A percentile compares a stretch with the other conserved stretches of the same genome.
Evolutionary conservation across 2,113 vertebrate genomes (phyloP).

Genomic region (Sigmodon hispidus): DNA sequence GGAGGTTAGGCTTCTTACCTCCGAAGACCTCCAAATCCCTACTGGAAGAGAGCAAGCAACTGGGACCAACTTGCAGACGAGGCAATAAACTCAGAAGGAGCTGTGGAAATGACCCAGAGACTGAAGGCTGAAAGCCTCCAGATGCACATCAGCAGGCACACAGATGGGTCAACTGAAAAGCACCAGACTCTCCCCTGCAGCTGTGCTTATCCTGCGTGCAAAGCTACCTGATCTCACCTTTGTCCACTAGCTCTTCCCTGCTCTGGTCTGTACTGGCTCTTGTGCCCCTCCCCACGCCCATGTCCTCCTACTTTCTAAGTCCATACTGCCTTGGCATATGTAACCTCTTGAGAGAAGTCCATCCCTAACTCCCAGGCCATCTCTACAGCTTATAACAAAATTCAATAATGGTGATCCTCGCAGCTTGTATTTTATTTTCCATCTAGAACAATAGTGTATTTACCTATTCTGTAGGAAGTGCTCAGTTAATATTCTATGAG

Average conservation of each 20-base stretch:
- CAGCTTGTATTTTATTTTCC: not conserved
- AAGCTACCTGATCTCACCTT: no score
- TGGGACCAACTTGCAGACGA: not conserved
- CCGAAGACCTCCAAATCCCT: not conserved
- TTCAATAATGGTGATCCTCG: not conserved
- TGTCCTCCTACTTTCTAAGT: not conserved
- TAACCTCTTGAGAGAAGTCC: not conserved
- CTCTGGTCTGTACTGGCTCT: not conserved
- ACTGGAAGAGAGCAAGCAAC: fast-evolving
- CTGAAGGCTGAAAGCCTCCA: not conserved
- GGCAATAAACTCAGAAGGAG: not conserved
- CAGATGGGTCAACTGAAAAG: not conserved
- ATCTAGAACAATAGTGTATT: not conserved
- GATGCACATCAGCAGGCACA: not conserved
- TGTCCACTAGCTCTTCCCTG: not conserved
- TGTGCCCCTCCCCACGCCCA: no score
- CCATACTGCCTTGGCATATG: not conserved
- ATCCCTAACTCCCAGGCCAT: not conserved
- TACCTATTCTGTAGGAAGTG: not conserved
- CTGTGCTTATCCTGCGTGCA: fast-evolving
- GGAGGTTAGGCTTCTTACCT: not conserved
- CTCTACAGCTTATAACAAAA: not conserved
- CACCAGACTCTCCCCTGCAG: not conserved
- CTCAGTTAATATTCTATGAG: not conserved
- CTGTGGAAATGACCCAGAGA: fast-evolving